Conservation (phyloP, 2,888 invertebrate genomes). For the Eupithecia inturbata region DNA sequence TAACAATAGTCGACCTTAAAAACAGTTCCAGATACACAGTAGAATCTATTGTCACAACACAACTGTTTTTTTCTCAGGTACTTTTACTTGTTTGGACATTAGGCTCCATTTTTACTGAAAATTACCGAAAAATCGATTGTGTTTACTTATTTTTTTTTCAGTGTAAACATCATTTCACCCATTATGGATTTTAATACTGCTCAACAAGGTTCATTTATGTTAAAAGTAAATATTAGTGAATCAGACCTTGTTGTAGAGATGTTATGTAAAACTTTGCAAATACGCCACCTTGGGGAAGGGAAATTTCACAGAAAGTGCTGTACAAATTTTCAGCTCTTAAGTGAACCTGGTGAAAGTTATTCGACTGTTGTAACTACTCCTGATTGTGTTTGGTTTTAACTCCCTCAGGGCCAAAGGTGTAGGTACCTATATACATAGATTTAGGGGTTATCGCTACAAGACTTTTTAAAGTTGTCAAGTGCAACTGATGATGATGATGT, state of each 20-base stretch:
- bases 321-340: conserved; percentile 54
- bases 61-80: too few species aligned
- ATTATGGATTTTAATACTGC: not conserved
- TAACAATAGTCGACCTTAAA: too few species aligned
- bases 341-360: conserved; percentile 32
- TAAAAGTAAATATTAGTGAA: not conserved
- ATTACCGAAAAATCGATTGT: too few species aligned
- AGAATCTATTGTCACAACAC: too few species aligned
- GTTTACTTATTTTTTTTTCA: too few species aligned
- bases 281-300: conserved; percentile 65
- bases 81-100: too few species aligned
- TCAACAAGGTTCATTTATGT: not conserved
- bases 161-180: not conserved
- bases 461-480: not conserved
- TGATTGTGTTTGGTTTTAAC: conserved; percentile 12
- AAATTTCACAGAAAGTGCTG: conserved; percentile 66
- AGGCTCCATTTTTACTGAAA: too few species aligned
- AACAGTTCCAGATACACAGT: too few species aligned
- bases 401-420: not conserved
- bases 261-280: conserved; percentile 74
- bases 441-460: not conserved
- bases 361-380: conserved; percentile 11
- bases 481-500: not conserved
- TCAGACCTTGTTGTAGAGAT: conserved; percentile 37
- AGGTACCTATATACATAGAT: too few species aligned